phyloP scores from a whole-genome alignment of 2,113 vertebrate species.

The Ictalurus punctatus region DNA sequence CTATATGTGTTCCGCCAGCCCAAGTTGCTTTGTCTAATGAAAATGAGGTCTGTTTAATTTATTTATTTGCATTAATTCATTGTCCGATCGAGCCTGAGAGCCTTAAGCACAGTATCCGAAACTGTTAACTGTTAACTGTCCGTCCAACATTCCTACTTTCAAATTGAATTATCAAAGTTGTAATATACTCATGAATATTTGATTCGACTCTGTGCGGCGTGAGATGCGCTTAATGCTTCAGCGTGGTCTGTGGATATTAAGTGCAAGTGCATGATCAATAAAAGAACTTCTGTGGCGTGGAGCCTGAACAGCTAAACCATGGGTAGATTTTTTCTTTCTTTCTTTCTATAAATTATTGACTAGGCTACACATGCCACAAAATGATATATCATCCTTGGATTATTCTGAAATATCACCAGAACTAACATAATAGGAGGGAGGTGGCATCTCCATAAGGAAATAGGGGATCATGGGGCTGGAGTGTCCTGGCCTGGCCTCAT shows the following conservation, averaged over 20 bases:
- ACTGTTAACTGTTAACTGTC: conserved; percentile 18
- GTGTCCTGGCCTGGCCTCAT: conserved; percentile 54
- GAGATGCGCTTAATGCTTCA: background rate
- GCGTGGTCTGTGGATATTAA: conserved; percentile 5
- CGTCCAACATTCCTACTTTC: conserved; percentile 10
- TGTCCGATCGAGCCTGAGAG: background rate
- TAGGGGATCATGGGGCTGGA: conserved; percentile 37
- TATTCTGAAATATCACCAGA: conserved; percentile 50
- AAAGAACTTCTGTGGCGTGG: conserved; percentile 27
- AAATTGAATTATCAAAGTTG: conserved; percentile 35
- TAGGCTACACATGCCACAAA: conserved; percentile 51
- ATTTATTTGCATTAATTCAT: conserved; percentile 22
- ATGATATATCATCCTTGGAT: conserved; percentile 58
- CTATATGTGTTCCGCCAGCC: background rate
- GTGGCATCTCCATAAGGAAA: conserved; percentile 50
- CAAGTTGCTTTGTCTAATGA: background rate
- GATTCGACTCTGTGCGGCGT: background rate
- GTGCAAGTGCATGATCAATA: conserved; percentile 26
- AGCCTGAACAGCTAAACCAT: conserved; percentile 14
- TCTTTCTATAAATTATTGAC: conserved; percentile 52
- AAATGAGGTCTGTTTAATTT: conserved; percentile 5
- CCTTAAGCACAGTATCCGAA: background rate
- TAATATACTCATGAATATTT: conserved; percentile 31
- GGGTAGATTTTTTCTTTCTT: background rate
- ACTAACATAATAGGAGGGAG: conserved; percentile 41